Conservation (phyloP, 2,888 invertebrate species). For the Anthoptus insignis region DNA sequence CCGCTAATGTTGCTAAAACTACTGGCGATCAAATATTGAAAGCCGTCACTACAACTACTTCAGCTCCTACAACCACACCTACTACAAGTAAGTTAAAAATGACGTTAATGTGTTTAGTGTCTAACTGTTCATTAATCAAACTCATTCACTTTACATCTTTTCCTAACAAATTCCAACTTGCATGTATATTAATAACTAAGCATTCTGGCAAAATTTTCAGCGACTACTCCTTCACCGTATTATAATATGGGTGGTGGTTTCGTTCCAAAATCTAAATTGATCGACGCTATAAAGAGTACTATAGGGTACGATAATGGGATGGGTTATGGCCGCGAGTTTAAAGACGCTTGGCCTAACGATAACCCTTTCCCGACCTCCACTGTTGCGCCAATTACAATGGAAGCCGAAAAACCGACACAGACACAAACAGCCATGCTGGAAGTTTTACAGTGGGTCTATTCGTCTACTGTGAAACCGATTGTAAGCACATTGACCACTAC, state of each 20-base stretch:
- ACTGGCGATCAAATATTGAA: slow-evolving; percentile 74
- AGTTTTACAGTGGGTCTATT: slow-evolving; percentile 83
- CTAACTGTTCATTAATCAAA: slow-evolving; percentile 40
- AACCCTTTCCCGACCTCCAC: slow-evolving; percentile 82
- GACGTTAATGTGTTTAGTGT: slow-evolving; percentile 40
- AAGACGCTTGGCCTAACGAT: slow-evolving; percentile 82
- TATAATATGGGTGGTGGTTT: slow-evolving; percentile 79
- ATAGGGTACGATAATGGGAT: slow-evolving; percentile 78
- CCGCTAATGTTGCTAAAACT: slow-evolving; percentile 74
- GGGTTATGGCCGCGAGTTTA: slow-evolving; percentile 72
- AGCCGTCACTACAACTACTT: slow-evolving; percentile 72
- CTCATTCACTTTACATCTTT: slow-evolving; percentile 26
- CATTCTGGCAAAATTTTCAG: slow-evolving; percentile 71
- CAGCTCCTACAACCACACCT: slow-evolving; percentile 75
- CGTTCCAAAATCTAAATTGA: slow-evolving; percentile 80
- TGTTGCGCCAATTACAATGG: slow-evolving; percentile 75
- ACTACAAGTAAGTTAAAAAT: slow-evolving; percentile 79
- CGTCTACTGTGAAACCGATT: slow-evolving; percentile 81
- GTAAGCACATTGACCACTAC: slow-evolving; percentile 74
- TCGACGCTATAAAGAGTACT: slow-evolving; percentile 82
- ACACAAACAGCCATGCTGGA: slow-evolving; percentile 84
- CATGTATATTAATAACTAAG: slow-evolving; percentile 71
- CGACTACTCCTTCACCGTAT: slow-evolving; percentile 79
- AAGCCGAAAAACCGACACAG: slow-evolving; percentile 79
- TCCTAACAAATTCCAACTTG: slow-evolving; percentile 51